Percentiles rank a stretch among this genome's conserved stretches.
These are phyloP conservation scores for Parapsyche elsis DNA, from an alignment of 1,140 invertebrate genomes.

Conservation along the genomic window DNA sequence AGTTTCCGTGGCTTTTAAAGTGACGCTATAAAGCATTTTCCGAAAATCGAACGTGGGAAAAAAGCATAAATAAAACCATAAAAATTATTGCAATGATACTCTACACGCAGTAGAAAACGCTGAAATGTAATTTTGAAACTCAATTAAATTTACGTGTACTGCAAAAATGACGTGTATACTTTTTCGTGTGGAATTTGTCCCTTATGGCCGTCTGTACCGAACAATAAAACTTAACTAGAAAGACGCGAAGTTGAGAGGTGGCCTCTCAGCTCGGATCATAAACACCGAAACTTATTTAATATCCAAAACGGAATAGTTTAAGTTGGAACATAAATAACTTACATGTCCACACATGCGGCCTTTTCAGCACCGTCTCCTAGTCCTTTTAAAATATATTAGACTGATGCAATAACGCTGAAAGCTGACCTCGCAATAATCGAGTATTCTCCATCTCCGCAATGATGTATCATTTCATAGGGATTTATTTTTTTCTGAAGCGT, in stretches of 20 bases:
- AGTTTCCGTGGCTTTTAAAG: not conserved
- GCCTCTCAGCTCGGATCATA: constrained; percentile 23
- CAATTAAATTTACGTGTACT: too few relatives aligned
- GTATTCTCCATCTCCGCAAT: too few relatives aligned
- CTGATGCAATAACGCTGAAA: too few relatives aligned
- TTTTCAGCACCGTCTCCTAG: not conserved
- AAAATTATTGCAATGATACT: not conserved
- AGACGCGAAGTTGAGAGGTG: not conserved
- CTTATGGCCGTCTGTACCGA: too few relatives aligned
- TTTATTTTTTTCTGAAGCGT: too few relatives aligned
- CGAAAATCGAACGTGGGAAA: constrained; percentile 4
- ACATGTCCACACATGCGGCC: constrained; percentile 21
- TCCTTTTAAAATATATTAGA: too few relatives aligned
- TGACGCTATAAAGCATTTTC: not conserved
- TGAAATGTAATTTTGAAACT: too few relatives aligned
- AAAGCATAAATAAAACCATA: not conserved
- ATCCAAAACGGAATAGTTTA: constrained; percentile 40
- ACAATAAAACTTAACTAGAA: constrained; percentile 2
- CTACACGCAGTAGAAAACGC: too few relatives aligned
- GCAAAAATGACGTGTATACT: too few relatives aligned
- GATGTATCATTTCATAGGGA: too few relatives aligned
- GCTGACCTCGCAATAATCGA: too few relatives aligned
- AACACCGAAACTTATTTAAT: constrained; percentile 44
- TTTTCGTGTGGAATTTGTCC: too few relatives aligned
- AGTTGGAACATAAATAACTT: constrained; percentile 39